phyloP scores from a whole-genome alignment of 2,888 invertebrate species.

The Noctua janthina region DNA sequence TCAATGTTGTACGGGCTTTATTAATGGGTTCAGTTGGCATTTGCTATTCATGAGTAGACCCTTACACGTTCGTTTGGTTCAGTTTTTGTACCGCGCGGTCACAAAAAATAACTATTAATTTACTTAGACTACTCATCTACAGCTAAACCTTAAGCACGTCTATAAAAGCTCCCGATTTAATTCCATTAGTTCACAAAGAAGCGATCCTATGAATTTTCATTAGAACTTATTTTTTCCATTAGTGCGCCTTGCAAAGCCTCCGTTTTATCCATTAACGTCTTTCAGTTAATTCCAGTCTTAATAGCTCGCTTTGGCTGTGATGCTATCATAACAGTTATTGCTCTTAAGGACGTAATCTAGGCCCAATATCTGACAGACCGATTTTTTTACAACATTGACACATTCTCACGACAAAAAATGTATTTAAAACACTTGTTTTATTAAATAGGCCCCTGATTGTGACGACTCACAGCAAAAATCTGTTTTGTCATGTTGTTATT shows the following conservation, averaged over 20 bases:
- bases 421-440: not conserved
- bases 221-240: slow-evolving; percentile 65
- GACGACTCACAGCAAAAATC: not conserved
- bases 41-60: not conserved
- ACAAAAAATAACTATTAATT: slow-evolving; percentile 16
- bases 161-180: slow-evolving; percentile 44
- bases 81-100: not conserved
- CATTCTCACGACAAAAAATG: not conserved
- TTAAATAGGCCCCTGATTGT: not conserved
- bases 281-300: slow-evolving; percentile 60
- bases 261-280: slow-evolving; percentile 57
- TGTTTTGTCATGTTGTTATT: not conserved
- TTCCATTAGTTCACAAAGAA: slow-evolving; percentile 52
- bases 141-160: slow-evolving; percentile 25
- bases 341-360: slow-evolving; percentile 15
- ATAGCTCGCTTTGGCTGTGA: slow-evolving; percentile 38
- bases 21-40: not conserved
- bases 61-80: too few relatives aligned
- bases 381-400: not conserved
- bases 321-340: slow-evolving; percentile 50
- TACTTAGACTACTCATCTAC: not conserved
- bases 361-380: too few relatives aligned
- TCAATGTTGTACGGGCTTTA: not conserved
- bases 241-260: slow-evolving; percentile 48
- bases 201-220: slow-evolving; percentile 64